Percentiles rank a stretch among this genome's conserved stretches.
Evolutionary conservation across 1,140 invertebrate genomes (phyloP).

Genomic region (Pseudobourletiella spinata): DNA sequence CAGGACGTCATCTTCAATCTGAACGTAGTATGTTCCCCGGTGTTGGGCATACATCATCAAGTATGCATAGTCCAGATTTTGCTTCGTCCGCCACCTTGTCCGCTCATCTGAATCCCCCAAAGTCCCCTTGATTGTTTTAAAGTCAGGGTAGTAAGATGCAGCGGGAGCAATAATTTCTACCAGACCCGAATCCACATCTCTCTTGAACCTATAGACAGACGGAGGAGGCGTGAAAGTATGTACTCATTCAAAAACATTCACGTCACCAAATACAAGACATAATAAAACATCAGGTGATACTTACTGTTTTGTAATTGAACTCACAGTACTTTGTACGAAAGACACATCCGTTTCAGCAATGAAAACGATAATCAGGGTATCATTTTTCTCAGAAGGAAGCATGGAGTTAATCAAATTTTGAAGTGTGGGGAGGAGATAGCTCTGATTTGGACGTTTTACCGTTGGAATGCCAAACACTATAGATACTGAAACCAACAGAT

Average conservation of each 20-base stretch:
- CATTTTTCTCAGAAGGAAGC: slow-evolving; percentile 61
- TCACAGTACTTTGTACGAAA: slow-evolving; percentile 41
- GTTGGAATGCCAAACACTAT: slow-evolving; percentile 82
- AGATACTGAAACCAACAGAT: slow-evolving; percentile 48
- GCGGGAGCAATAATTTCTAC: slow-evolving; percentile 84
- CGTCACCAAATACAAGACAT: neutral
- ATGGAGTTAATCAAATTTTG: slow-evolving; percentile 76
- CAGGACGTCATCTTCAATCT: slow-evolving; percentile 93
- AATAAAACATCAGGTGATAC: slow-evolving; percentile 41
- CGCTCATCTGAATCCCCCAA: slow-evolving; percentile 80
- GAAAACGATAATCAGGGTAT: slow-evolving; percentile 80
- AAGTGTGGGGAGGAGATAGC: slow-evolving; percentile 78
- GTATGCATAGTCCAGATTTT: slow-evolving; percentile 92
- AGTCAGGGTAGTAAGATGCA: slow-evolving; percentile 77
- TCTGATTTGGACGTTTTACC: slow-evolving; percentile 77
- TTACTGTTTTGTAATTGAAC: slow-evolving; percentile 54
- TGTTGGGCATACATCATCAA: slow-evolving; percentile 88
- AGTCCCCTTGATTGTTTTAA: slow-evolving; percentile 57
- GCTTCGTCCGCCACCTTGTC: slow-evolving; percentile 90
- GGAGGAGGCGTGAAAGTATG: neutral
- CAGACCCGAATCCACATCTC: slow-evolving; percentile 65
- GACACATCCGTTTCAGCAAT: slow-evolving; percentile 60
- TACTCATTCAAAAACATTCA: neutral
- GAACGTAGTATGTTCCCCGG: slow-evolving; percentile 47
- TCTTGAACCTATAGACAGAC: slow-evolving; percentile 56